Evolutionary conservation across 2,888 invertebrate species (phyloP), one percentile per base, ranked within the genome.

Genomic region (Calameuta idolon): DNA sequence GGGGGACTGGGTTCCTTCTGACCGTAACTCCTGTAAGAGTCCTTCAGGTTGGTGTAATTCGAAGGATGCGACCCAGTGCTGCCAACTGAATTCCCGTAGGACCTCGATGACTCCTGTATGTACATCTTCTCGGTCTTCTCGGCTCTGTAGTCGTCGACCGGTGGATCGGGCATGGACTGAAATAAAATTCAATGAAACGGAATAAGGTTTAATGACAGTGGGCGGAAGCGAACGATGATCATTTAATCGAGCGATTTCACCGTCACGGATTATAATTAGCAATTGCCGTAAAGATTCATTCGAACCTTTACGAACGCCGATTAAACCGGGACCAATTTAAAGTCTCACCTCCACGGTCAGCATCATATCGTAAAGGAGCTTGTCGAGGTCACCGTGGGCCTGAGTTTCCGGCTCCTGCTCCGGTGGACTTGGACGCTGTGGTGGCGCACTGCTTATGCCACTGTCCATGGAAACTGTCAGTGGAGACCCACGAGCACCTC

Each of bases 381-480:
- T 96, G 94, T 97, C 97, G 90, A 97, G 94, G 93, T 96, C 96
- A 85, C 94, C 93, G 90, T 94, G 94, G 83, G 93, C 93, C 82
- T 88, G 90, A 81, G 83, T 90, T 74, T 90, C 91, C 69, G 86
- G 79, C 82, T 88, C 87, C 31, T 83, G 84, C 81, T 90, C 91
- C 1, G 91, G 91, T 23, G 91, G 91, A 81, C 91, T 91, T 55
- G 90, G 88, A 87, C 90, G 85, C 81, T 91, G 91, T 73, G 91
- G 91, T 69, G 91, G 91, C 79, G 91, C 91, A 80, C 96, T 96
- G 88, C 96, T 96, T 88, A 97, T 97, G 87, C 97, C 97, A 87
- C 97, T 97, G 94, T 97, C 97, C 95, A 97, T 96, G 92, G 97
- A 97, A 91, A 96, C 96, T 88, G 96, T 96, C 92, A 96, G 94